Conservation (phyloP, 2,888 invertebrate genomes). For the Lamellibrachia columna region DNA sequence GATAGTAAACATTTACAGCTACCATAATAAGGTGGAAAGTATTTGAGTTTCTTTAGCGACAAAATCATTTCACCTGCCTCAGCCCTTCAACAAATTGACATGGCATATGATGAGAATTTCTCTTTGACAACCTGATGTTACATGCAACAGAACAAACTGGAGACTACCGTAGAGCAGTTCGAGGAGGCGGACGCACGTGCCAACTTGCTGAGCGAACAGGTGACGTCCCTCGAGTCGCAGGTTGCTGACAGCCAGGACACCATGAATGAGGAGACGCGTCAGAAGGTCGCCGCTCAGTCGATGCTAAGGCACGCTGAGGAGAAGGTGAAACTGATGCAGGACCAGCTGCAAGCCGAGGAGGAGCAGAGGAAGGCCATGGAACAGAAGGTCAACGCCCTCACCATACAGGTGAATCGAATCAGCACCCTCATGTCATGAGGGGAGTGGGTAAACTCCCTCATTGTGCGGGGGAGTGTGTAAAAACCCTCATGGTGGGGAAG, state of each 20-base stretch:
- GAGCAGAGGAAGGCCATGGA: slow-evolving; percentile 84
- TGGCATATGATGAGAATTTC: too few species aligned
- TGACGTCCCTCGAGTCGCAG: slow-evolving; percentile 82
- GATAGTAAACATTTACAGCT: too few species aligned
- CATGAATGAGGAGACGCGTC: slow-evolving; percentile 94
- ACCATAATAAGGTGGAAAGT: too few species aligned
- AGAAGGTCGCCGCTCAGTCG: slow-evolving; percentile 80
- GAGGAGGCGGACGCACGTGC: slow-evolving; percentile 92
- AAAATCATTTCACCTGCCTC: too few species aligned
- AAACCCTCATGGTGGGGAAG: too few species aligned
- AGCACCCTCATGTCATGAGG: too few species aligned
- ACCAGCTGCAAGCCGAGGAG: slow-evolving; percentile 96
- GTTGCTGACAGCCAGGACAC: slow-evolving; percentile 85
- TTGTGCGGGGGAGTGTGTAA: too few species aligned
- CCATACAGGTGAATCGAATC: slow-evolving; percentile 49
- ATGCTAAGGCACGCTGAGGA: slow-evolving; percentile 89
- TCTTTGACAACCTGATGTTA: too few species aligned
- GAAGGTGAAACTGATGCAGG: slow-evolving; percentile 86
- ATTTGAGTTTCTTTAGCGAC: too few species aligned
- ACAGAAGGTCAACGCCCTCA: slow-evolving; percentile 73
- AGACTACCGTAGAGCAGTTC: slow-evolving; percentile 77
- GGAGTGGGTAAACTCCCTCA: too few species aligned
- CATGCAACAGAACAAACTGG: slow-evolving; percentile 76
- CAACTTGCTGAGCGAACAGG: slow-evolving; percentile 85
- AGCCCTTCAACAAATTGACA: too few species aligned